These are phyloP conservation scores for Tenthredo distinguenda DNA, from an alignment of 2,888 invertebrate genomes.

Conservation along the genomic window DNA sequence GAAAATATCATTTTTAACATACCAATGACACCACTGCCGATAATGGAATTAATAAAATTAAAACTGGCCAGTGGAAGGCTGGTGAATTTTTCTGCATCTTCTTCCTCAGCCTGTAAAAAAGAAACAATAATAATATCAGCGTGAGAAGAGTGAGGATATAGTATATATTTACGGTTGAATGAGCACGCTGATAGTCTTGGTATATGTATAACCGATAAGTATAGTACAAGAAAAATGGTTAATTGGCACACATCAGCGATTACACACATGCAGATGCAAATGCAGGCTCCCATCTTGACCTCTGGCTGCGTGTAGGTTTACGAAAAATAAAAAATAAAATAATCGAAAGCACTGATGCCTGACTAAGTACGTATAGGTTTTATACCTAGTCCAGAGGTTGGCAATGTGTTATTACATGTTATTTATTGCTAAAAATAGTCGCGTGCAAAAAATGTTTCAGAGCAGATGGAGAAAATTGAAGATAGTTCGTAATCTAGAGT, in stretches of 20 bases:
- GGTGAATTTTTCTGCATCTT: constrained; percentile 82
- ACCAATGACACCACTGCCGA: constrained; percentile 93
- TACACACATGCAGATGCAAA: constrained; percentile 46
- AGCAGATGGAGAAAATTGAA: constrained; percentile 11
- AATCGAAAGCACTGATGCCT: neutral
- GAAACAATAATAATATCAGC: constrained; percentile 19
- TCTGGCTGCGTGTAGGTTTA: neutral
- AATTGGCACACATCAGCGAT: constrained; percentile 42
- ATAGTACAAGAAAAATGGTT: constrained; percentile 30
- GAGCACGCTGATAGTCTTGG: neutral
- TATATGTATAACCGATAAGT: constrained; percentile 10
- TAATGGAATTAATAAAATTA: constrained; percentile 93
- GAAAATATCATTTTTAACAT: constrained; percentile 63
- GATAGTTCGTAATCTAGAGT: neutral
- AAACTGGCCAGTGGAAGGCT: constrained; percentile 89
- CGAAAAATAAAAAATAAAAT: neutral
- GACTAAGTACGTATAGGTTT: neutral
- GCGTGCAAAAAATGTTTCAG: neutral
- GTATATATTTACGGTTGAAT: neutral
- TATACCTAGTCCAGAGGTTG: neutral
- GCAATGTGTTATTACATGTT: neutral
- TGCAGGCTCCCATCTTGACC: constrained; percentile 34
- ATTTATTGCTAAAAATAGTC: neutral
- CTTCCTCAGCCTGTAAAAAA: constrained; percentile 75
- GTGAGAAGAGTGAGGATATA: constrained; percentile 34